A percentile compares a stretch with the other conserved stretches of the same genome.
These are phyloP conservation scores for Hipposideros armiger DNA, from an alignment of 2,113 vertebrate species.

Conservation along the genomic window DNA sequence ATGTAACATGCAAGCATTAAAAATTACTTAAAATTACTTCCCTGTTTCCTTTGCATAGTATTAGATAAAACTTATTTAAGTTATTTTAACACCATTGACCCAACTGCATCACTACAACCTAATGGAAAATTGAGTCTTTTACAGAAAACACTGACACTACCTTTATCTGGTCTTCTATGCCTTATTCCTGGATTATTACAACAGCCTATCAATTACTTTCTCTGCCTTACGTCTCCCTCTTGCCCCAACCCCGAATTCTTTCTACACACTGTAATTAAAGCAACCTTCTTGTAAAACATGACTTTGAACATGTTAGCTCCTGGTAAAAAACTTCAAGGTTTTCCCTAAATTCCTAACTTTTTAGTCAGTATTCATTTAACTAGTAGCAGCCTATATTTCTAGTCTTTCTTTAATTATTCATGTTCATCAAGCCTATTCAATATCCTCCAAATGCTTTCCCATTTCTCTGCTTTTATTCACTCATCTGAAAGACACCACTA, in stretches of 20 bases:
- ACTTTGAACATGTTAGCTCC: not conserved
- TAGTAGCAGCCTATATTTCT: not conserved
- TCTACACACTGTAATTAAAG: conserved; percentile 35
- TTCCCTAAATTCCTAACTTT: conserved; percentile 43
- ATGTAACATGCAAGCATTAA: not conserved
- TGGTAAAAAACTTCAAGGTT: not conserved
- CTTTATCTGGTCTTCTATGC: not conserved
- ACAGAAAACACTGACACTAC: not conserved
- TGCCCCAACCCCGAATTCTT: not conserved
- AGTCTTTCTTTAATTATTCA: conserved; percentile 11
- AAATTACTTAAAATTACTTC: conserved; percentile 34
- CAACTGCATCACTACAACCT: not conserved
- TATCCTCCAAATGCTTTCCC: not conserved
- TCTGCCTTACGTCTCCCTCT: not conserved
- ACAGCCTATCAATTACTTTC: not conserved
- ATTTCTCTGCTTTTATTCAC: conserved; percentile 36
- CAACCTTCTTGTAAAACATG: not conserved
- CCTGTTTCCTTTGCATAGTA: not conserved
- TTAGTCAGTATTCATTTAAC: conserved; percentile 33
- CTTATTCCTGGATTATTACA: not conserved
- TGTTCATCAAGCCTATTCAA: conserved; percentile 16
- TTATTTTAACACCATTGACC: conserved; percentile 41
- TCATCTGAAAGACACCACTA: not conserved
- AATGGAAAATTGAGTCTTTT: not conserved
- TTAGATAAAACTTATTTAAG: not conserved